These are phyloP conservation scores for Etia nguti DNA, from an alignment of 2,113 vertebrate species.

Conservation along the genomic window DNA sequence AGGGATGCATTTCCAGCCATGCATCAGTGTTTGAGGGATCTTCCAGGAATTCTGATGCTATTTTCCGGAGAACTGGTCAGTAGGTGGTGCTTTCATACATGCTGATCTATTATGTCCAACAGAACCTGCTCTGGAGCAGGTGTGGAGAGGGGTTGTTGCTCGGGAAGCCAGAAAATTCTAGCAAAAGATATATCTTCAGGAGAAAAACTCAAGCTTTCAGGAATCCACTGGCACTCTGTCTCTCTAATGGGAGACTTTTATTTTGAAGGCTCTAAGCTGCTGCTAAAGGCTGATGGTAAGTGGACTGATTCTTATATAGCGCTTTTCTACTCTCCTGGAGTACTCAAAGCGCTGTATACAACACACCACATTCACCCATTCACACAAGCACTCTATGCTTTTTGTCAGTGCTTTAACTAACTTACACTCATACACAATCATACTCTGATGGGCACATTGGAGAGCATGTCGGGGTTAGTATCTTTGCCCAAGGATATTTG, in stretches of 20 bases:
- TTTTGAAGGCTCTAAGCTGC: background rate
- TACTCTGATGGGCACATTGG: too few relatives aligned
- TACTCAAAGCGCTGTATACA: too few relatives aligned
- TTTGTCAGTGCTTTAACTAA: too few relatives aligned
- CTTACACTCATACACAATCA: too few relatives aligned
- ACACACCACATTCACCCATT: too few relatives aligned
- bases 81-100: background rate
- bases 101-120: background rate
- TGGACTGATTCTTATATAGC: too few relatives aligned
- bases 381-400: too few relatives aligned
- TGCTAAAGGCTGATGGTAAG: background rate
- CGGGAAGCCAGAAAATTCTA: accelerated
- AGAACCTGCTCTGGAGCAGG: background rate
- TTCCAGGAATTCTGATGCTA: background rate
- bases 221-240: background rate
- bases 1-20: background rate
- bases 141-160: background rate
- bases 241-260: background rate
- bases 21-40: background rate
- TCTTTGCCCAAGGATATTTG: background rate
- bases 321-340: too few relatives aligned
- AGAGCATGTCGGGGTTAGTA: background rate
- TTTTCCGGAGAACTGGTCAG: background rate
- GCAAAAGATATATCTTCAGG: background rate
- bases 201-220: background rate